phyloP scores from a whole-genome alignment of 2,797 vertebrate genomes.

The Malurus splendens region DNA sequence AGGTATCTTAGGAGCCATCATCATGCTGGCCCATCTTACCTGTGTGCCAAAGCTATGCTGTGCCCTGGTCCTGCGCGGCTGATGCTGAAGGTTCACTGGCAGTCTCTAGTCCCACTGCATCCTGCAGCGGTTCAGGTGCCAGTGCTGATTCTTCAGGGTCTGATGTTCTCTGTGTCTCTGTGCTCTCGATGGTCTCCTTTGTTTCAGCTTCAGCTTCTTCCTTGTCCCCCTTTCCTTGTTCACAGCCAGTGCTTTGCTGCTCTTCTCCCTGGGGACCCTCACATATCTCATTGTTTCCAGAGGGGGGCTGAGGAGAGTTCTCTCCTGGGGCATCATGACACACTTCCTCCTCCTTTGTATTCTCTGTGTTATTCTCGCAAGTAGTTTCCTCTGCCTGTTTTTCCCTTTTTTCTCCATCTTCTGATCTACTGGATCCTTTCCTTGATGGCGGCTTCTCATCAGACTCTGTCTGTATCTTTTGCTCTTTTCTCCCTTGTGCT shows the following conservation, averaged over 20 bases:
- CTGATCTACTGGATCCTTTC: not conserved
- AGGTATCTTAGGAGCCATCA: not conserved
- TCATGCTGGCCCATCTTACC: conserved; percentile 6
- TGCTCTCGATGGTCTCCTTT: not conserved
- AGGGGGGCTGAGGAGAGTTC: not conserved
- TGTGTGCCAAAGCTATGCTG: not conserved
- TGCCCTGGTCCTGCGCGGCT: not conserved
- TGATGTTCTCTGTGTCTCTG: not conserved
- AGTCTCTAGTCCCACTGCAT: not conserved
- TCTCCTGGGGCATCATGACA: not conserved
- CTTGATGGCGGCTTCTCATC: conserved; percentile 5
- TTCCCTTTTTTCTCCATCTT: conserved; percentile 26
- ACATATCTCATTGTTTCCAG: not conserved
- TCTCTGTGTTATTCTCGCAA: not conserved
- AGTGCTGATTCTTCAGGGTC: not conserved
- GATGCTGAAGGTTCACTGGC: not conserved
- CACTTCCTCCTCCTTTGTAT: not conserved
- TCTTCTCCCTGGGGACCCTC: not conserved
- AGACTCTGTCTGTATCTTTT: not conserved
- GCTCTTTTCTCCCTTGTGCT: not conserved
- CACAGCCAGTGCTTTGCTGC: not conserved
- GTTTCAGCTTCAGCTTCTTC: not conserved
- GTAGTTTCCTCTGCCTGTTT: not conserved
- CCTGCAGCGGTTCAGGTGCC: not conserved
- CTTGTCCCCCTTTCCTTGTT: not conserved